Conservation (phyloP, 1,140 invertebrate species). For the Chionoecetes opilio region DNA sequence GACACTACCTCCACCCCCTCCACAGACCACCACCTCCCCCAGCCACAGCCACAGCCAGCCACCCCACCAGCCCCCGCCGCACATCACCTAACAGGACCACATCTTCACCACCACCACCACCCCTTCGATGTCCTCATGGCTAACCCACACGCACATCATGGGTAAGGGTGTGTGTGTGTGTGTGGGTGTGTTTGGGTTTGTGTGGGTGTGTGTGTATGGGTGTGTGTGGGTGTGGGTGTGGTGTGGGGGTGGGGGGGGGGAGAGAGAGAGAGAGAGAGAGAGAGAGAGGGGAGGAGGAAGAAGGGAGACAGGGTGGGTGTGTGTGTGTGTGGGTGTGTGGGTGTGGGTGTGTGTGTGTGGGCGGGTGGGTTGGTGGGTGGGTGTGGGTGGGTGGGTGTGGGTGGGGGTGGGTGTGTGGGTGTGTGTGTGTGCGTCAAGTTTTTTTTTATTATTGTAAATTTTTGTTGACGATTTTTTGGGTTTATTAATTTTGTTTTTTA, state of each 20-base stretch:
- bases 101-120: conserved; percentile 80
- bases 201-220: background rate
- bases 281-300: too few species aligned
- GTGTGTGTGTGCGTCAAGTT: too few species aligned
- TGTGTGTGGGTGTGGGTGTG: background rate
- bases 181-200: background rate
- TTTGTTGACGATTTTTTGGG: too few species aligned
- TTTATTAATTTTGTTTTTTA: too few species aligned
- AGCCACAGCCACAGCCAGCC: conserved; percentile 53
- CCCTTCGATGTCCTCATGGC: conserved; percentile 52
- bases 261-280: too few species aligned
- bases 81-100: conserved; percentile 71
- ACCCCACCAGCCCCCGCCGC: conserved; percentile 69
- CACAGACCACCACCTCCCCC: background rate
- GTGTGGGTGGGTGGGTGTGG: too few species aligned
- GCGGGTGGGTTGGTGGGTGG: too few species aligned
- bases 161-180: background rate
- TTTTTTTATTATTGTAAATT: too few species aligned
- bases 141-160: conserved; percentile 61
- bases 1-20: conserved; percentile 66
- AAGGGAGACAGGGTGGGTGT: too few species aligned
- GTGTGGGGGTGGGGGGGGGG: background rate
- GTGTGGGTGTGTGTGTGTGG: background rate
- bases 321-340: background rate
- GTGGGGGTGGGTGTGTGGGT: too few species aligned